Base-by-base conservation (phyloP, 1,140 invertebrate species). In the Leptinotarsa defecta region DNA sequence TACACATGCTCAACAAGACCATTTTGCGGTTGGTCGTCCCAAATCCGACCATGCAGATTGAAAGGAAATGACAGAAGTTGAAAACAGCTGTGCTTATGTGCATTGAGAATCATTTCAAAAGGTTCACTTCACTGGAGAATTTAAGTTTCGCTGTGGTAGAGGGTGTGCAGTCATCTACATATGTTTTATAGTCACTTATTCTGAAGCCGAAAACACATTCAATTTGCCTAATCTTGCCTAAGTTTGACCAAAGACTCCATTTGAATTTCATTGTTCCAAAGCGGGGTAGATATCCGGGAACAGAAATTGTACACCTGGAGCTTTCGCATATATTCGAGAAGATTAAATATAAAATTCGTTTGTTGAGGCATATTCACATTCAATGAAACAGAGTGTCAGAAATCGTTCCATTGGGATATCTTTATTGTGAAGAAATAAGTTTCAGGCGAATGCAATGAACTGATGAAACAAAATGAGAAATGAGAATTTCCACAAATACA, bases 51-150 rank as follows among this genome's bases (percentile, higher is more conserved):
- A 57, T 13, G 13, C 15, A 19, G 11, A 4, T 57, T 43, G 52
- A 57, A 57, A 57, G 52, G 52, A 57, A 57, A 57, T 57, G 52
- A 57, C 52, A 57, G 52, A 57, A 57, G 11, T 57, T 57, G 52
- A 19, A 57, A 57, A 1, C 52, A 57, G 17, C 52, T 19, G 52
- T 57, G 17, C n/a, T 57, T 57, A 57, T 57, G 52, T 57, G 52
- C 52, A 57, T 57, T 57, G 52, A n/a, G 13, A 57, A 57, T 57
- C 17, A 57, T 17, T 19, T 57, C n/a, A n/a, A 19, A 57, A 19
- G 52, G 13, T 19, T 57, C 2, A 57, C 13, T 57, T 57, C 52
- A 57, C 52, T 57, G 15, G 52, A 57, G 52, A 8, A 57, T 57
- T 57, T 19, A 4, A 19, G n/a, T 57, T 57, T 19, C 17, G 15